phyloP scores from a whole-genome alignment of 2,888 invertebrate genomes.

The Drosophila falleni region DNA sequence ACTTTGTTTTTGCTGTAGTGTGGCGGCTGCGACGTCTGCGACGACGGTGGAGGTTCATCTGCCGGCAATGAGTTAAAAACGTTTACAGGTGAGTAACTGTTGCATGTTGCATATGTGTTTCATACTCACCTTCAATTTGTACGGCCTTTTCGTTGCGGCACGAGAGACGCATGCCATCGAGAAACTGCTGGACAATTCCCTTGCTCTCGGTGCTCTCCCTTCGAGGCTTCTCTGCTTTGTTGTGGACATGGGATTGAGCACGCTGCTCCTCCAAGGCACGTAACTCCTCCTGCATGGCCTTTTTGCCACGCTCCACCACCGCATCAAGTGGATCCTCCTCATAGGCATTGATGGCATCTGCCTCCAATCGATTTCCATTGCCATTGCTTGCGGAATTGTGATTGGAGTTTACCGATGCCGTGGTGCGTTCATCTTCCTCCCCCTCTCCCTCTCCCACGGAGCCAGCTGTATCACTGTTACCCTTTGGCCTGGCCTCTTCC shows the following conservation, averaged over 20 bases:
- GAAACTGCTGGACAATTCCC: conserved; percentile 79
- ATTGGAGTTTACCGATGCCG: conserved; percentile 84
- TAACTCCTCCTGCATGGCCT: conserved; percentile 74
- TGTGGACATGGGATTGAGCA: conserved; percentile 34
- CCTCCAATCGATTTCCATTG: conserved; percentile 66
- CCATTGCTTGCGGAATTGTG: conserved; percentile 73
- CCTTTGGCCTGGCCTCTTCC: conserved; percentile 53
- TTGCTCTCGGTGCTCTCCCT: conserved; percentile 64
- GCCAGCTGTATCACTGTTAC: conserved; percentile 54
- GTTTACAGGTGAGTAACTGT: conserved; percentile 51
- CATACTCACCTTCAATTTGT: conserved; percentile 54
- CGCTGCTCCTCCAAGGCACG: conserved; percentile 63
- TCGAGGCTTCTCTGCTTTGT: conserved; percentile 21
- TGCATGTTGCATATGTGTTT: too few species aligned
- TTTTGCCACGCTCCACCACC: conserved; percentile 73
- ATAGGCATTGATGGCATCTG: conserved; percentile 52
- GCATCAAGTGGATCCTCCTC: conserved; percentile 75
- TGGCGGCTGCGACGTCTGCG: conserved; percentile 38
- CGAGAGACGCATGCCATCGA: conserved; percentile 79
- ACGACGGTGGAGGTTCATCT: conserved; percentile 80
- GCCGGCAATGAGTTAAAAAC: conserved; percentile 28
- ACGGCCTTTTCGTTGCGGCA: conserved; percentile 82
- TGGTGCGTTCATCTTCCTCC: conserved; percentile 84
- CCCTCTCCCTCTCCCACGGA: conserved; percentile 64
- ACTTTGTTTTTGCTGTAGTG: conserved; percentile 74